Base-by-base conservation (phyloP, 1,140 invertebrate genomes). In the Meloidogyne chitwoodi region DNA sequence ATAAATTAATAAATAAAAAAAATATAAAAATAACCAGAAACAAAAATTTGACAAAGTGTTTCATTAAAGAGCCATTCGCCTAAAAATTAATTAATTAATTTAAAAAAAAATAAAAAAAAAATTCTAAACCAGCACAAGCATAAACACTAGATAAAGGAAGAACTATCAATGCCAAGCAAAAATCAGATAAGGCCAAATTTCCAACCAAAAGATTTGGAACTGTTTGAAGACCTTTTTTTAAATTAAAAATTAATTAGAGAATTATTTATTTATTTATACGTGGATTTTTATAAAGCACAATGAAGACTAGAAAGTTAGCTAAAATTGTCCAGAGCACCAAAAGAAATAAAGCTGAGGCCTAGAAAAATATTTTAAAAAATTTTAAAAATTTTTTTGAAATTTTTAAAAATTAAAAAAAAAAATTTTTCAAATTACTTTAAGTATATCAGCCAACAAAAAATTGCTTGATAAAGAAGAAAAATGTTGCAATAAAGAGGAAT, bases 241-340 rank as follows among this genome's bases (percentile, higher is more conserved):
- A 29, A 11, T 31, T 27, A 44, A 27, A 34, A 31, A 22, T 24
- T 61, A 34, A 14, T 5, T 14, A 19, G n/a, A 56, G n/a, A 71
- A 71, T 8, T n/a, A 56, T 19, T 26, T 2, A 6, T n/a, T n/a
- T n/a, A n/a, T 26, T 0, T n/a, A 63, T 72, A 73, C 85, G 66
- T 11, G 85, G 85, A 75, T 86, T 87, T 72, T 86, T 86, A 76
- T 86, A 87, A 12, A 86, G 79, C 11, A 86, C 85, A 29, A 86
- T 81, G 62, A 86, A 86, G 2, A 86, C 85, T 27, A 86, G 75
- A 64, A 80, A 81, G 67, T 86, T 86, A 16, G 85, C 85, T 11
- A 79, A 78, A 24, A 86, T 76, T 16, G 85, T 86, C 85, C 85
- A 86, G 26, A 84, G 16, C 8, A 87, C 86, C 34, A 86, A 77